Percentiles rank a stretch among this genome's conserved stretches.
Conservation (phyloP, 2,888 invertebrate species). For the Dryocosmus kuriphilus region DNA sequence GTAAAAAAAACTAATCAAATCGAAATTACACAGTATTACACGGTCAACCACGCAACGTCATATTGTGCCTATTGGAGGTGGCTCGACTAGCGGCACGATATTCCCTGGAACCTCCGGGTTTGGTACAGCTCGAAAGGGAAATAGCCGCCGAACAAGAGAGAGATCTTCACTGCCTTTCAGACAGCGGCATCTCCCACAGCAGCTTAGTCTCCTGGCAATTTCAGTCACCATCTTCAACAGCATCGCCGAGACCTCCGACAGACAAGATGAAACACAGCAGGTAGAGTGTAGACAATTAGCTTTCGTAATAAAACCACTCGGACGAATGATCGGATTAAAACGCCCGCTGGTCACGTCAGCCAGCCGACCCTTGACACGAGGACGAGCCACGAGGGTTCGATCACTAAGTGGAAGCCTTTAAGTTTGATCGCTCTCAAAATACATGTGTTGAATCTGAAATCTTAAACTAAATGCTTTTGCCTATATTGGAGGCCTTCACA, state of each 20-base stretch:
- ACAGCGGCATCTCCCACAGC: conserved; percentile 81
- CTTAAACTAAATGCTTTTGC: not conserved
- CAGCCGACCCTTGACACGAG: not conserved
- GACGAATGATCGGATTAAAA: not conserved
- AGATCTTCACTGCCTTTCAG: conserved; percentile 80
- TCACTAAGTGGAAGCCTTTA: not conserved
- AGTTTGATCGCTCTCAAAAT: not conserved
- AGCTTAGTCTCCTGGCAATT: conserved; percentile 85
- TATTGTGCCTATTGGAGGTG: conserved; percentile 91
- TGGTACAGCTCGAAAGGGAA: conserved; percentile 91
- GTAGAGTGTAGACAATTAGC: conserved; percentile 76
- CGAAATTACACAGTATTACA: conserved; percentile 83
- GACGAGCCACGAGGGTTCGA: not conserved
- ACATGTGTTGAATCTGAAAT: not conserved
- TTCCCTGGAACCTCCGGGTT: conserved; percentile 88
- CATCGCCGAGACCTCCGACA: conserved; percentile 74
- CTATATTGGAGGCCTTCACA: no score
- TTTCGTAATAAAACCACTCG: not conserved
- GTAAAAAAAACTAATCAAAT: not conserved
- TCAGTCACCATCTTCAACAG: conserved; percentile 78
- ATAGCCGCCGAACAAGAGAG: conserved; percentile 89
- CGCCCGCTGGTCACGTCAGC: not conserved
- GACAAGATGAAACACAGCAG: conserved; percentile 80
- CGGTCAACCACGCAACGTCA: conserved; percentile 90
- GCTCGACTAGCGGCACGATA: conserved; percentile 88